A percentile compares a stretch with the other conserved stretches of the same genome.
These are phyloP conservation scores for Drosophila parthenogenetica DNA, from an alignment of 2,888 invertebrate genomes.

Conservation along the genomic window DNA sequence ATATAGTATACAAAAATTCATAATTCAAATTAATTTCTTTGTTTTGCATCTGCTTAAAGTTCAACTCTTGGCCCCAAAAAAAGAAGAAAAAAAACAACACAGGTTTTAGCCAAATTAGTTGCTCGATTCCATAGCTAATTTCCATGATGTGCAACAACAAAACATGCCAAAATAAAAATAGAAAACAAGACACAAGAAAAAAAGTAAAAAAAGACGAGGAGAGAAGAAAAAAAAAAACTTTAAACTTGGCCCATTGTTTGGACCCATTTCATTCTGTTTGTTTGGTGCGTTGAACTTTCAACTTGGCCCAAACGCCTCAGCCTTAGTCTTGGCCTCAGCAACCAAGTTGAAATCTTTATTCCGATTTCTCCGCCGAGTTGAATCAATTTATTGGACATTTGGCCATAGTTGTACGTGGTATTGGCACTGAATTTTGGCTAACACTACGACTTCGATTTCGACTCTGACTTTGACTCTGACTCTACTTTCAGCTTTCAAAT, in stretches of 20 bases:
- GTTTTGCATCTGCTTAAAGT: constrained; percentile 54
- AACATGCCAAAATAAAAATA: constrained; percentile 20
- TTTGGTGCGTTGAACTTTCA: constrained; percentile 74
- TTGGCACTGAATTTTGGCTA: background rate
- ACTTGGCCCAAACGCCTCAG: constrained; percentile 41
- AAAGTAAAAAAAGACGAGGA: constrained; percentile 19
- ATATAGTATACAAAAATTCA: constrained; percentile 31
- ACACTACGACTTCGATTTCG: background rate
- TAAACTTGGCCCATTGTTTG: constrained; percentile 32
- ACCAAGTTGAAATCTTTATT: constrained; percentile 28
- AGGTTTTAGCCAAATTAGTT: constrained; percentile 57
- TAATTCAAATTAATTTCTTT: constrained; percentile 46
- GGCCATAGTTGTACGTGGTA: constrained; percentile 29
- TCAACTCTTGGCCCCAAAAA: constrained; percentile 36
- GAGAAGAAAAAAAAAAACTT: constrained; percentile 20
- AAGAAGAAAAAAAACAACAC: constrained; percentile 15
- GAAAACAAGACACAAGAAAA: background rate
- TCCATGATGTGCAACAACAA: constrained; percentile 43
- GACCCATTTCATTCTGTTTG: constrained; percentile 26
- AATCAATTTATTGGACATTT: constrained; percentile 65
- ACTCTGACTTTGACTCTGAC: constrained; percentile 8
- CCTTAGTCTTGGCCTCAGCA: constrained; percentile 1
- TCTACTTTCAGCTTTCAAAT: constrained; percentile 20
- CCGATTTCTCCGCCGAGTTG: constrained; percentile 39
- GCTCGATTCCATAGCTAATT: constrained; percentile 56